phyloP scores from a whole-genome alignment of 2,113 vertebrate species.

The Tinamus guttatus region DNA sequence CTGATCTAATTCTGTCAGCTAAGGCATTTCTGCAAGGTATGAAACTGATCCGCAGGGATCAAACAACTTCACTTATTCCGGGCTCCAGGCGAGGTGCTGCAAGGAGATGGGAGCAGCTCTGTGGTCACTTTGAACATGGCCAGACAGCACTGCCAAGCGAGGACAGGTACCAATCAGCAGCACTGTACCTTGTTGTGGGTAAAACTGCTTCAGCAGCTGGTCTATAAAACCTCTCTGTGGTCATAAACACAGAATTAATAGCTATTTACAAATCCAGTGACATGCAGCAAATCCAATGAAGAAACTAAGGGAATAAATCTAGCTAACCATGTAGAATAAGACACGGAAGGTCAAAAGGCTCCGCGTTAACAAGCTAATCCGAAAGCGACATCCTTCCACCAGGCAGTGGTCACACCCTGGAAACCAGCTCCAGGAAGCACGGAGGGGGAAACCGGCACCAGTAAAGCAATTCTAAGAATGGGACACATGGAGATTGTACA shows the following conservation, averaged over 20 bases:
- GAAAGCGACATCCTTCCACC: slow-evolving; percentile 67
- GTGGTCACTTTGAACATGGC: neutral
- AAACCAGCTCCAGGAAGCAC: slow-evolving; percentile 48
- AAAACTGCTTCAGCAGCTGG: neutral
- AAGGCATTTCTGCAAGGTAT: neutral
- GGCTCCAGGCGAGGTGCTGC: neutral
- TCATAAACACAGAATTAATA: neutral
- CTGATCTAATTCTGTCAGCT: neutral
- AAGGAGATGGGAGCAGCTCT: neutral
- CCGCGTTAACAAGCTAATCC: slow-evolving; percentile 62
- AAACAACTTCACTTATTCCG: neutral
- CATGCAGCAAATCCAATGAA: neutral
- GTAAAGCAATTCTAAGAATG: neutral
- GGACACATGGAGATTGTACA: neutral
- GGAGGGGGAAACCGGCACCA: neutral
- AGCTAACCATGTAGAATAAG: neutral
- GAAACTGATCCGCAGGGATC: neutral
- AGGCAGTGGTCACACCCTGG: slow-evolving; percentile 62
- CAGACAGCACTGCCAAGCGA: neutral
- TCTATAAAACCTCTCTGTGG: neutral
- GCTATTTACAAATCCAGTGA: neutral
- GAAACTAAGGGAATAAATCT: slow-evolving; percentile 43
- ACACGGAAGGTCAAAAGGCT: slow-evolving; percentile 58
- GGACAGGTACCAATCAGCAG: neutral
- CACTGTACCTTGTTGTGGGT: neutral